Percentiles rank a stretch among this genome's conserved stretches.
Evolutionary conservation across 1,140 invertebrate genomes (phyloP).

Genomic region (Penaeus indicus): DNA sequence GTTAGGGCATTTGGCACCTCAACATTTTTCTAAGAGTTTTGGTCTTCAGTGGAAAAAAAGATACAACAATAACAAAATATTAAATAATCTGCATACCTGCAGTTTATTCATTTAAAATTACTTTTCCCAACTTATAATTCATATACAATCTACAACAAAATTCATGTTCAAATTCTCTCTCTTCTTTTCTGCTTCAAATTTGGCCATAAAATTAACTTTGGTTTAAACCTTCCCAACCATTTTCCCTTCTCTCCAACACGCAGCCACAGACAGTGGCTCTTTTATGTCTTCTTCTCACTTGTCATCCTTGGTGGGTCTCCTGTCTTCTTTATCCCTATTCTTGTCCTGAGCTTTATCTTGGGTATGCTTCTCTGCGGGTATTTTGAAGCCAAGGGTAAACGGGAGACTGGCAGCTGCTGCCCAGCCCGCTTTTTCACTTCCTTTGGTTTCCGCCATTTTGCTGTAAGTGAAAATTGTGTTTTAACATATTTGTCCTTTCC

Average conservation of each 20-base stretch:
- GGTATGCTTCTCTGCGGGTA: conserved; percentile 53
- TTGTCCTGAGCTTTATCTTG: conserved; percentile 52
- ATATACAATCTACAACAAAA: background rate
- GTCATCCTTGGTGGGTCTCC: conserved; percentile 51
- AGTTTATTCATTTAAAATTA: no score
- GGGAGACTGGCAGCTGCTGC: conserved; percentile 53
- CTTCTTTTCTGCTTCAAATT: background rate
- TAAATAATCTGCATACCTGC: no score
- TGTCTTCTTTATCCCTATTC: conserved; percentile 38
- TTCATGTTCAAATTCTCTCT: background rate
- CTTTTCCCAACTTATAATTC: background rate
- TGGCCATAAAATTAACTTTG: conserved; percentile 21
- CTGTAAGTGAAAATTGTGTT: conserved; percentile 25
- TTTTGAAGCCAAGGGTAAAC: conserved; percentile 57
- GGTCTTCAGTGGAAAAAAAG: background rate
- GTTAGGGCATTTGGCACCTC: background rate
- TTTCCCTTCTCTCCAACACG: background rate
- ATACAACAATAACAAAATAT: no score
- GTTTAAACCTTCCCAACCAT: conserved; percentile 7
- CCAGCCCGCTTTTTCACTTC: conserved; percentile 52
- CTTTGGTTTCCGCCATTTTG: conserved; percentile 63
- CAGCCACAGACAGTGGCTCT: background rate
- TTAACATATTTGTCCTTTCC: background rate
- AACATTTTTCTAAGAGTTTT: background rate
- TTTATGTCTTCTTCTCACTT: conserved; percentile 30